Evolutionary conservation across 2,888 invertebrate genomes (phyloP).

Genomic region (Volucella bombylans): DNA sequence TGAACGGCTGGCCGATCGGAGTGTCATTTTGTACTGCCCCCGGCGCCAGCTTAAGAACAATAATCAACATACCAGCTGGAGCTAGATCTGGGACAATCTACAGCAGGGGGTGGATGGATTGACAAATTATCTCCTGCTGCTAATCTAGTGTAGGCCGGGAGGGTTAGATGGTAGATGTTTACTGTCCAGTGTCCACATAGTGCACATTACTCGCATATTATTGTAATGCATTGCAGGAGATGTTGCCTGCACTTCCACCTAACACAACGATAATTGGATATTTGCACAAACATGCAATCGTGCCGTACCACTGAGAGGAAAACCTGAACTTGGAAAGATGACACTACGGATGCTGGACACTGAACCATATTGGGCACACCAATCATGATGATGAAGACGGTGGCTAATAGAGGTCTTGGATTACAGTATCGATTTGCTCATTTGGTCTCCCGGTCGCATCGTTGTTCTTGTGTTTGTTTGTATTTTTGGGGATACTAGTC

Average conservation of each 20-base stretch:
- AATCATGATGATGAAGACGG: conserved; percentile 25
- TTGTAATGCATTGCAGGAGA: conserved; percentile 63
- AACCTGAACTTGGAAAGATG: neutral
- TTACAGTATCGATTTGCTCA: conserved; percentile 25
- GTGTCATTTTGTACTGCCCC: conserved; percentile 17
- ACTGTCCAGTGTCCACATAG: conserved; percentile 19
- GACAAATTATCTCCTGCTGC: conserved; percentile 42
- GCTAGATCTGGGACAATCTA: neutral
- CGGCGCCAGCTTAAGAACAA: conserved; percentile 58
- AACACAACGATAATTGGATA: conserved; percentile 68
- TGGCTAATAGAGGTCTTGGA: conserved; percentile 54
- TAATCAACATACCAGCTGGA: conserved; percentile 21
- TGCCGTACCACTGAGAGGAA: neutral
- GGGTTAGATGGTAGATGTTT: neutral
- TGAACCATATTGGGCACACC: conserved; percentile 18
- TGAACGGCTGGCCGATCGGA: neutral
- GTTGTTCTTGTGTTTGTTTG: conserved; percentile 49
- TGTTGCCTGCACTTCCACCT: conserved; percentile 48
- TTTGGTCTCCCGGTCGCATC: conserved; percentile 29
- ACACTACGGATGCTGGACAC: neutral
- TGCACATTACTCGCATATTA: conserved; percentile 62
- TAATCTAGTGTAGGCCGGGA: conserved; percentile 12
- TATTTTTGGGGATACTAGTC: conserved; percentile 28
- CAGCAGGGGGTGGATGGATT: conserved; percentile 1
- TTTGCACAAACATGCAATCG: conserved; percentile 54